A percentile compares a stretch with the other conserved stretches of the same genome.
These are phyloP conservation scores for Anser brachyrhynchus DNA, from an alignment of 2,113 vertebrate species.

Conservation along the genomic window DNA sequence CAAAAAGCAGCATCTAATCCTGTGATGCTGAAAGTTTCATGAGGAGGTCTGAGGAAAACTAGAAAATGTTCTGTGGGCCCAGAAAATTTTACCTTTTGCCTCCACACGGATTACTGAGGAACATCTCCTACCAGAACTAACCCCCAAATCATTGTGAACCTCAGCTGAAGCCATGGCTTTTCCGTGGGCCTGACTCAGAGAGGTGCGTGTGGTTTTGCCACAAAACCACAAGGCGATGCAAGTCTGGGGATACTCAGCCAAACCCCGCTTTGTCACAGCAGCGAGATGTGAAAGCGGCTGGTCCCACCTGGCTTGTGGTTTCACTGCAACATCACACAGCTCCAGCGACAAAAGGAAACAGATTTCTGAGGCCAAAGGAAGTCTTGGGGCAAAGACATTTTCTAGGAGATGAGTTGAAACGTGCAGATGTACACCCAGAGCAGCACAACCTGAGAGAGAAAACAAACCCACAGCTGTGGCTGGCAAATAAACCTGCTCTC, in stretches of 20 bases:
- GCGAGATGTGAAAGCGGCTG: background rate
- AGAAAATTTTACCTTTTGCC: background rate
- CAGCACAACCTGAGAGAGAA: constrained; percentile 31
- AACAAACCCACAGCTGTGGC: constrained; percentile 57
- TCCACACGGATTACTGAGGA: background rate
- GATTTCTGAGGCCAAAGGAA: constrained; percentile 11
- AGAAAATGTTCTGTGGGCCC: background rate
- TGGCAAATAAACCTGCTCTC: constrained; percentile 59
- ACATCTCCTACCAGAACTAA: background rate
- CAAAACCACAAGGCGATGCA: background rate
- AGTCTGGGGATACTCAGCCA: background rate
- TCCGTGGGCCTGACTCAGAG: background rate
- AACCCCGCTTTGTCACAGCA: background rate
- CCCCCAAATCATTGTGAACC: background rate
- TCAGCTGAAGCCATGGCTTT: background rate
- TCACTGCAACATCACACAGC: background rate
- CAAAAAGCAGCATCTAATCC: background rate
- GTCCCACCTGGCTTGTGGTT: constrained; percentile 15
- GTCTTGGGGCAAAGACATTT: constrained; percentile 16
- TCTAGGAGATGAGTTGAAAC: constrained; percentile 46
- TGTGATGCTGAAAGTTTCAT: background rate
- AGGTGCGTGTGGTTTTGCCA: background rate
- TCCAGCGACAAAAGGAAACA: background rate
- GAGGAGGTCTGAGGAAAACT: background rate
- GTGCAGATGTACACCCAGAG: constrained; percentile 29